phyloP scores from a whole-genome alignment of 2,113 vertebrate genomes.

The Brienomyrus brachyistius region DNA sequence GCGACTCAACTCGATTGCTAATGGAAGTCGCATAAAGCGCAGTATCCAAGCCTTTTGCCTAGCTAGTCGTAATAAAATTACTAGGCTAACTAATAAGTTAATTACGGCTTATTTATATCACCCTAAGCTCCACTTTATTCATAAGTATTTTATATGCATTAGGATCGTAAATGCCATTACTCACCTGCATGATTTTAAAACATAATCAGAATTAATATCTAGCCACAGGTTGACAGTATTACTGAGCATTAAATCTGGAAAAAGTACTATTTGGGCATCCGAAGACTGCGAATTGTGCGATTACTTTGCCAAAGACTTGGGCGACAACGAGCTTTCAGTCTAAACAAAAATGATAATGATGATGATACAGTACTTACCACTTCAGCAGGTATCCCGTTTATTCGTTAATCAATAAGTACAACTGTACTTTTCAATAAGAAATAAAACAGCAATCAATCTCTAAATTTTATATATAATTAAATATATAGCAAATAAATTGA shows the following conservation, averaged over 20 bases:
- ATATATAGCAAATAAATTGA: neutral
- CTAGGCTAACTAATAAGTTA: neutral
- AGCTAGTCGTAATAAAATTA: neutral
- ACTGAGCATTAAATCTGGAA: neutral
- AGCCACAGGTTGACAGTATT: neutral
- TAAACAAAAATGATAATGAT: neutral
- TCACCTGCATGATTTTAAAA: neutral
- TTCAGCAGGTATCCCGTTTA: conserved; percentile 28
- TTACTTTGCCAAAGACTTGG: neutral
- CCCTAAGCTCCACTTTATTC: neutral
- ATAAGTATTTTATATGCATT: neutral
- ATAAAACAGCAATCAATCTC: neutral
- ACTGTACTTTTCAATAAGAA: conserved; percentile 20
- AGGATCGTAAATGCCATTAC: neutral
- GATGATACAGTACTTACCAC: conserved; percentile 47
- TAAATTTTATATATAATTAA: neutral
- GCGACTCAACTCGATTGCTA: neutral
- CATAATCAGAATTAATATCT: neutral
- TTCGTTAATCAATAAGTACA: conserved; percentile 26
- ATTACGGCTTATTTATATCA: neutral
- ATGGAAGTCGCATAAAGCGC: neutral
- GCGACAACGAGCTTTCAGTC: neutral
- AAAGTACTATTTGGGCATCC: neutral
- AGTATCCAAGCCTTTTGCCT: neutral
- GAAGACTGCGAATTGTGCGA: neutral